Evolutionary conservation across 2,797 vertebrate species (phyloP), one percentile per base, ranked within the genome.

Genomic region (Manis pentadactyla): DNA sequence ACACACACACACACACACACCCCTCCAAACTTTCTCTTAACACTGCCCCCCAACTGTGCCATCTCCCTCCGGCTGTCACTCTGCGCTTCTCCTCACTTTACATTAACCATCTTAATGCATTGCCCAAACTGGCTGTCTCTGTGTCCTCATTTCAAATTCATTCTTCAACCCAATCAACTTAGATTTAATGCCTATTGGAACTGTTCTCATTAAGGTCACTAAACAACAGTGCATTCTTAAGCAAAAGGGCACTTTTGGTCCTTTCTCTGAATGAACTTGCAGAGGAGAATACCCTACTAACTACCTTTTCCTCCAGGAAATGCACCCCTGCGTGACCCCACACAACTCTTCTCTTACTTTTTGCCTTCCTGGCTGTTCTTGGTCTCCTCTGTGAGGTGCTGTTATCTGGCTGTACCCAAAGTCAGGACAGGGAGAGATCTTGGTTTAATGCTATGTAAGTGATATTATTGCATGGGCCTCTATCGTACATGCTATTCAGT

Each of bases 291-390:
- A n/a, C 4, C 23, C 15, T 42, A 19, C 63, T 87, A 51, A 37
- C 19, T 27, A 51, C 3, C 2, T 64, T 75, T 5, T 64, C 7
- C 9, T 31, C 14, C 59, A 39, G n/a, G 29, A 66, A 85, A 57
- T 17, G 0, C 2, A 46, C 5, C 10, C 8, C 9, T 79, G 25
- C 63, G 7, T 78, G n/a, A 25, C 4, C 14, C 2, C 5, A 12
- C 13, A 82, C 0, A 8, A 46, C 12, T 64, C 39, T 81, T 15
- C 21, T 59, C 49, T 75, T 59, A 37, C 46, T n/a, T 64, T 39
- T 61, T 75, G 46, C 9, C 27, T 87, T 18, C 34, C 7, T 77
- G 13, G 6, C 10, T 66, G 2, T 17, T 27, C 7, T 14, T 74
- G 4, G 4, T 37, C 6, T 51, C 3, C 18, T 92, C 7, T 77